phyloP scores from a whole-genome alignment of 2,888 invertebrate genomes.

The Suillia variegata region DNA sequence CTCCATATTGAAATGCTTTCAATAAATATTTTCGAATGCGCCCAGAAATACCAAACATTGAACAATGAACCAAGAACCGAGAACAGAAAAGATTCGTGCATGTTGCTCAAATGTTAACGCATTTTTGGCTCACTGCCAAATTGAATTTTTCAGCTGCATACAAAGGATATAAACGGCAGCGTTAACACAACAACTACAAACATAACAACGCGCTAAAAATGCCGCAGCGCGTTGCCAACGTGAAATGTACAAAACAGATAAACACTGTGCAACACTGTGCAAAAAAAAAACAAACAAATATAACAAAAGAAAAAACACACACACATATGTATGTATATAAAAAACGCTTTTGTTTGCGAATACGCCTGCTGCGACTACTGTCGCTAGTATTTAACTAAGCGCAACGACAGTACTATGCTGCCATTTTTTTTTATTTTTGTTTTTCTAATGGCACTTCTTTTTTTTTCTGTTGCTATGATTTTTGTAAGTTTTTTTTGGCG shows the following conservation, averaged over 20 bases:
- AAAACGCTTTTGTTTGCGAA: not conserved
- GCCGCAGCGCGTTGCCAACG: slow-evolving; percentile 1
- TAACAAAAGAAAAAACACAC: no score
- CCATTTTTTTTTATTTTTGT: not conserved
- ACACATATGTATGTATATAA: no score
- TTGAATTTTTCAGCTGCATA: slow-evolving; percentile 21
- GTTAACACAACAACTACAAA: not conserved
- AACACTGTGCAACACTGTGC: not conserved
- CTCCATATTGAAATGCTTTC: no score
- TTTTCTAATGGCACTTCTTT: no score
- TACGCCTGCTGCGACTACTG: not conserved
- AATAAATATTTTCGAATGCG: no score
- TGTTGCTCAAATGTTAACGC: slow-evolving; percentile 32
- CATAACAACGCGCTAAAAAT: slow-evolving; percentile 1
- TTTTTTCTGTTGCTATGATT: not conserved
- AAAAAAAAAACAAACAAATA: no score
- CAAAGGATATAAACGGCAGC: not conserved
- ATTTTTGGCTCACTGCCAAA: slow-evolving; percentile 34
- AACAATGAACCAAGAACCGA: no score
- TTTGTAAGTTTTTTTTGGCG: not conserved
- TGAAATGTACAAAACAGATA: not conserved
- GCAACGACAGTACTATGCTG: not conserved
- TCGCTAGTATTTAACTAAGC: no score
- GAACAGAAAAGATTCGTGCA: no score
- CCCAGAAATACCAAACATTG: no score